A percentile compares a stretch with the other conserved stretches of the same genome.
Evolutionary conservation across 2,113 vertebrate species (phyloP).

Genomic region (Psittacus erithacus): DNA sequence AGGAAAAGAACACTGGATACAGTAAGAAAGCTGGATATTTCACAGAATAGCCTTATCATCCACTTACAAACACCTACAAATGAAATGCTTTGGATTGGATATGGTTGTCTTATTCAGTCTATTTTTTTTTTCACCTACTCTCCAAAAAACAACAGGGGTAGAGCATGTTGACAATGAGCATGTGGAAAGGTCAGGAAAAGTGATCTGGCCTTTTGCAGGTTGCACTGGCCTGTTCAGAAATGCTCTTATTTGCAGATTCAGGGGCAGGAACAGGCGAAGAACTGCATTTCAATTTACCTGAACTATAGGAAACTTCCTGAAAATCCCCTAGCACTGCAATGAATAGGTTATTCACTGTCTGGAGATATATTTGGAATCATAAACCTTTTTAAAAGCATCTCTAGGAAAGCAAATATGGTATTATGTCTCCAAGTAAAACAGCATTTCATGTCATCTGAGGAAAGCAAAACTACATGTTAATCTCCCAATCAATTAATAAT

Average conservation of each 20-base stretch:
- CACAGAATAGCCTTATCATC: not conserved
- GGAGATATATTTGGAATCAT: not conserved
- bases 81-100: not conserved
- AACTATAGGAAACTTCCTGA: not conserved
- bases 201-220: not conserved
- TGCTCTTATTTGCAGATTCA: not conserved
- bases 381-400: not conserved
- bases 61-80: not conserved
- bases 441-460: not conserved
- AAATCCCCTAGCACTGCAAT: not conserved
- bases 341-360: not conserved
- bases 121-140: accelerated
- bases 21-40: not conserved
- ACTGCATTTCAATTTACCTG: not conserved
- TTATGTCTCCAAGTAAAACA: not conserved
- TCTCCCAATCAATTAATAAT: not conserved
- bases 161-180: not conserved
- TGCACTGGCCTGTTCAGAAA: not conserved
- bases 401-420: not conserved
- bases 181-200: not conserved
- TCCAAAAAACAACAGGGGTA: not conserved
- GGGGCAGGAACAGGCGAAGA: not conserved
- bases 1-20: not conserved
- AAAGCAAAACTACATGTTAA: not conserved
- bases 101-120: not conserved